A percentile compares a stretch with the other conserved stretches of the same genome.
These are phyloP conservation scores for Phortica okadai DNA, from an alignment of 2,888 invertebrate species.

Conservation along the genomic window DNA sequence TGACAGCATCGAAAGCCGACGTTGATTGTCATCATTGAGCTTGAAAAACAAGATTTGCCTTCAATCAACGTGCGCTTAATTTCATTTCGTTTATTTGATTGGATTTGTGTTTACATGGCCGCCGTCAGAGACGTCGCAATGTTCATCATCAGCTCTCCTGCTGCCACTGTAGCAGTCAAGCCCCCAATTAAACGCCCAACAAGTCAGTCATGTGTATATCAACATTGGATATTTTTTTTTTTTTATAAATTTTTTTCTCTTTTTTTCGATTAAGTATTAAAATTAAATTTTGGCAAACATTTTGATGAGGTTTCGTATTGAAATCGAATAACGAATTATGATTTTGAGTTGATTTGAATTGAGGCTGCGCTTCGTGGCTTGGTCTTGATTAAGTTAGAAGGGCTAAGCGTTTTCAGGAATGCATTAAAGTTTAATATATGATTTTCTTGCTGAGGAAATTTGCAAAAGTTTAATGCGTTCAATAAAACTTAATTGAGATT, in stretches of 20 bases:
- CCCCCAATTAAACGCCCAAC: neutral
- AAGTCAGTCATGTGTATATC: neutral
- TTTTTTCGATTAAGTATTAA: conserved; percentile 5
- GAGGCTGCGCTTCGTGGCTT: neutral
- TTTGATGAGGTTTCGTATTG: conserved; percentile 3
- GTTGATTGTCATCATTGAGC: conserved; percentile 70
- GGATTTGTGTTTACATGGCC: conserved; percentile 70
- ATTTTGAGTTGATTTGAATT: conserved; percentile 4
- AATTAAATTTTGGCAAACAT: neutral
- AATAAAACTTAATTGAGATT: too few species aligned
- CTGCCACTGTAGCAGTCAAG: neutral
- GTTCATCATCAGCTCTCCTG: neutral
- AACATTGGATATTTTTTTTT: neutral
- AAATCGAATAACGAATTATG: neutral
- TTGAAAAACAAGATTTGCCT: conserved; percentile 70
- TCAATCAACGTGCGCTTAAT: conserved; percentile 70
- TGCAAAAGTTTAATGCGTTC: too few species aligned
- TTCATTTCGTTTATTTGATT: conserved; percentile 70
- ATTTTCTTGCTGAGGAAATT: too few species aligned
- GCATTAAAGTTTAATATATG: too few species aligned
- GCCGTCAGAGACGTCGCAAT: conserved; percentile 40
- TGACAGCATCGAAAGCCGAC: conserved; percentile 20
- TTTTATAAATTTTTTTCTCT: neutral
- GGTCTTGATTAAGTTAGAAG: neutral
- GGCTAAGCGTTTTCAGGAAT: neutral